These are phyloP conservation scores for Pyrochroa serraticornis DNA, from an alignment of 2,888 invertebrate genomes.

Conservation along the genomic window DNA sequence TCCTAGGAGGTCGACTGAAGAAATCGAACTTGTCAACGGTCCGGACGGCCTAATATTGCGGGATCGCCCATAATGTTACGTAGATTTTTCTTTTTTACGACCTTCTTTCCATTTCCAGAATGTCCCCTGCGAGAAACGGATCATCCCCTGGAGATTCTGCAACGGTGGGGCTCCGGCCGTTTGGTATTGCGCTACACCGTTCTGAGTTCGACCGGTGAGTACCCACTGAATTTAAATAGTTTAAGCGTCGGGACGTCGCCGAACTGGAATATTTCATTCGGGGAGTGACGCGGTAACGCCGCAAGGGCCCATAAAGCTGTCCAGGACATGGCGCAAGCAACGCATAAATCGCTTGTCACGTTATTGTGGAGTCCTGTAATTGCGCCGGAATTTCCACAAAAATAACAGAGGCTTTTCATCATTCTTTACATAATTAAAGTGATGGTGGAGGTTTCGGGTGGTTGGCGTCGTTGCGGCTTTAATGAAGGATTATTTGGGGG, in stretches of 20 bases:
- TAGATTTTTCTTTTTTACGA: neutral
- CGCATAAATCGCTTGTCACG: constrained; percentile 10
- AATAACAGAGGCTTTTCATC: too few species aligned
- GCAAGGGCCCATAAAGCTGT: constrained; percentile 22
- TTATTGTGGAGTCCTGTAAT: neutral
- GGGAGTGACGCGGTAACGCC: constrained; percentile 21
- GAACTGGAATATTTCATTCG: constrained; percentile 13
- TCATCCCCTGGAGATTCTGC: constrained; percentile 67
- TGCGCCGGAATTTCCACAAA: too few species aligned
- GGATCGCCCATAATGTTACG: neutral
- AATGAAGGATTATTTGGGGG: too few species aligned
- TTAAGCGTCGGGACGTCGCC: constrained; percentile 16
- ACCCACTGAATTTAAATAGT: constrained; percentile 10
- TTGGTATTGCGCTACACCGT: constrained; percentile 66
- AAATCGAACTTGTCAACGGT: too few species aligned
- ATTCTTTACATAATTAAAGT: too few species aligned
- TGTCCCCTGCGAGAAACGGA: constrained; percentile 66
- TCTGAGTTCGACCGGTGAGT: constrained; percentile 53
- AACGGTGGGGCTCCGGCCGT: constrained; percentile 64
- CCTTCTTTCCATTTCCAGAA: constrained; percentile 58
- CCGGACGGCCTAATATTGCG: too few species aligned
- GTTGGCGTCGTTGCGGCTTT: too few species aligned
- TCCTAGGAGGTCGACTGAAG: too few species aligned
- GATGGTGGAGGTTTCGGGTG: too few species aligned
- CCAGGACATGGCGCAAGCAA: constrained; percentile 7